Evolutionary conservation across 2,797 vertebrate species (phyloP).

Genomic region (Perodicticus potto): DNA sequence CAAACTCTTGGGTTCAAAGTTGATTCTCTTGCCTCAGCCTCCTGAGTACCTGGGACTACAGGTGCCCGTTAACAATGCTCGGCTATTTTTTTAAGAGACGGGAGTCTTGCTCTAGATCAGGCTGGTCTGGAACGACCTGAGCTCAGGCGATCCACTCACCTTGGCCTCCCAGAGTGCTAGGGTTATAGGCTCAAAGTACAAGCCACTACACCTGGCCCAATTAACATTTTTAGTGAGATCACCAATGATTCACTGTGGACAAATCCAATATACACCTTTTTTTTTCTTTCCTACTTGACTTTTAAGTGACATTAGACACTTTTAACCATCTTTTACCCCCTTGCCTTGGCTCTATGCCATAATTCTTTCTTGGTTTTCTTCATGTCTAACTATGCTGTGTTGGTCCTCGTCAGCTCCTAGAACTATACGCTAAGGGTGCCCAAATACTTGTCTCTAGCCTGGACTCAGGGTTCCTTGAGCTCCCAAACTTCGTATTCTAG

Average conservation of each 20-base stretch:
- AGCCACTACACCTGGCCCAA: no score
- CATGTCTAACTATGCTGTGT: neutral
- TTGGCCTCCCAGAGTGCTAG: no score
- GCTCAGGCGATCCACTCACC: no score
- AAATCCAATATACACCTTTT: neutral
- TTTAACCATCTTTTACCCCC: neutral
- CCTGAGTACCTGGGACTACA: no score
- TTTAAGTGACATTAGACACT: neutral
- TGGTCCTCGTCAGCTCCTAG: neutral
- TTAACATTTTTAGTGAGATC: neutral
- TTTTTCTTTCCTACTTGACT: neutral
- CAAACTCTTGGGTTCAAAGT: no score
- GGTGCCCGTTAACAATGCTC: no score
- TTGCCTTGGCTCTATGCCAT: neutral
- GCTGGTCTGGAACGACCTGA: no score
- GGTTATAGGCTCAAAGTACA: no score
- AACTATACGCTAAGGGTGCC: neutral
- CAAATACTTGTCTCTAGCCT: neutral
- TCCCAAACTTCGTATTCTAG: neutral
- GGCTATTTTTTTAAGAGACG: no score
- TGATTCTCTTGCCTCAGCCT: no score
- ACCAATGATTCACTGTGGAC: neutral
- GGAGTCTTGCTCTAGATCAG: no score
- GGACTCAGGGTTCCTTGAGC: neutral
- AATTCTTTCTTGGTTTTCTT: neutral